Evolutionary conservation across 2,888 invertebrate genomes (phyloP), one percentile per base, ranked within the genome.

Genomic region (Sesamia inferens): DNA sequence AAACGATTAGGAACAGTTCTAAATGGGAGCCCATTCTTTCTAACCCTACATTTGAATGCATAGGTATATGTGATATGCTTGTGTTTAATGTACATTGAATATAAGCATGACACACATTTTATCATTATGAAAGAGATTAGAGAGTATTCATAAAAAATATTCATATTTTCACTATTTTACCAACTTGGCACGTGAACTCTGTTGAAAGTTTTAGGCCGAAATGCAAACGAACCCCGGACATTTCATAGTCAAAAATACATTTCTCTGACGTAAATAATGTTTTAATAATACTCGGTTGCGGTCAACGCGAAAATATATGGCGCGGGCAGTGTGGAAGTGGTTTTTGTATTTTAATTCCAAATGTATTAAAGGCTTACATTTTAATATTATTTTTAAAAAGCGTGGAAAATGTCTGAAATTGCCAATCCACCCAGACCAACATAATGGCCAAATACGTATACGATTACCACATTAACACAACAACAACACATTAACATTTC

Each of bases 201-300:
- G 71, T 61, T 31, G 71, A 66, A 76, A 79, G 79, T 79, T 78
- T 74, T 73, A 84, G 79, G 76, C 80, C 10, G 42, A 86, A 86
- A 83, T 85, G 84, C 71, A 87, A 86, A 88, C 87, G 85, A 83
- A 78, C 66, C 77, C 58, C 67, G 64, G 72, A 74, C 71, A 76
- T 83, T 81, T 78, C 76, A 78, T 86, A 88, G 87, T 90, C 90
- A 90, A 92, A 92, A 91, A 90, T 90, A 92, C 89, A 92, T 93
- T 92, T 91, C 89, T 91, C 89, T 88, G 89, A 68, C 73, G 82
- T 83, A 87, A 89, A 90, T 92, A 93, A 93, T 93, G 93, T 90
- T 93, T 93, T 93, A 93, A 93, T 93, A 93, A 93, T 93, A 87
- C 85, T 85, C 87, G 88, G 87, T 87, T 88, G 88, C 88, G 91